phyloP scores from a whole-genome alignment of 2,113 vertebrate species.

The Anser brachyrhynchus region DNA sequence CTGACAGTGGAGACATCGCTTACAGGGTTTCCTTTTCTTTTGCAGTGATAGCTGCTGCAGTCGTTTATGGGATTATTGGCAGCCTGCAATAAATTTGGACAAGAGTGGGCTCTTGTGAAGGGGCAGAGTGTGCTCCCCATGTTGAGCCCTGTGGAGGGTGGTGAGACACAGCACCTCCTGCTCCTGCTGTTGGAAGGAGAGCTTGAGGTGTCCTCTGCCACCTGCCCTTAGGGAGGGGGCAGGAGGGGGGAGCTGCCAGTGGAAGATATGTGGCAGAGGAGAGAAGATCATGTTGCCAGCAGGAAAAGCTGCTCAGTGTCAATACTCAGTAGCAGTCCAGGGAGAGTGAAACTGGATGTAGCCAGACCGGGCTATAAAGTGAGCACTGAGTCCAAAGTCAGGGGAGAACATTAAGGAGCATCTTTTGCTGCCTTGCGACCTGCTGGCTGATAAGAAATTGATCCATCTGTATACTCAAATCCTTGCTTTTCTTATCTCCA shows the following conservation, averaged over 20 bases:
- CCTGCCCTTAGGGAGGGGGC: rapidly evolving
- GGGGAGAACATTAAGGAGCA: neutral
- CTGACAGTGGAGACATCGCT: neutral
- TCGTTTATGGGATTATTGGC: neutral
- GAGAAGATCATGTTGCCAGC: neutral
- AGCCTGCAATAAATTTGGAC: neutral
- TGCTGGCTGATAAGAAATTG: neutral
- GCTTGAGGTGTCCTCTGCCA: neutral
- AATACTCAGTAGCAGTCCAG: neutral
- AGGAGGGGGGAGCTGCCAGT: neutral
- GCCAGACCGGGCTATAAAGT: neutral
- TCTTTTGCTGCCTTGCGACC: neutral
- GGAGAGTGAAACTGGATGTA: neutral
- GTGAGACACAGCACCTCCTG: neutral
- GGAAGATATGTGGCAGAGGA: neutral
- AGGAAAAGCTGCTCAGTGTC: neutral
- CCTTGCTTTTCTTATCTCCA: neutral
- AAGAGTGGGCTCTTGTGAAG: no score
- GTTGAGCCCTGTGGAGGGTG: rapidly evolving
- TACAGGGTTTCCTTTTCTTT: neutral
- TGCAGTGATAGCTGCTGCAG: neutral
- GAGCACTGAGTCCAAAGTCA: neutral
- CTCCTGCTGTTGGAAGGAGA: neutral
- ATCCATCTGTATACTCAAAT: neutral
- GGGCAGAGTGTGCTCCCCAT: neutral